These are phyloP conservation scores for Cygnus atratus DNA, from an alignment of 2,113 vertebrate genomes.

Conservation along the genomic window DNA sequence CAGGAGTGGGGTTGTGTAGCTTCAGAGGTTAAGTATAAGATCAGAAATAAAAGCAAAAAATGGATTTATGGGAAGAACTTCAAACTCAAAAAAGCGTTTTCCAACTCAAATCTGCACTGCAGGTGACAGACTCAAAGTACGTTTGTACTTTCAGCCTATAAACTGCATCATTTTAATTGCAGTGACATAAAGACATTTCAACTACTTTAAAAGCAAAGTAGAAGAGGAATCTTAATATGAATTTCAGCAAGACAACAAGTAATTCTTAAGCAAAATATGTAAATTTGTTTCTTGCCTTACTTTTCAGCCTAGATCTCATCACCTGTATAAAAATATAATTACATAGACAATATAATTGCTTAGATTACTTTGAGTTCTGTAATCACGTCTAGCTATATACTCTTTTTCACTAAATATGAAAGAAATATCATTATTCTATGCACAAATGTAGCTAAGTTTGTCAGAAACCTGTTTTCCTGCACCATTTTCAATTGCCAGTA, in stretches of 20 bases:
- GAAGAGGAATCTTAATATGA: neutral
- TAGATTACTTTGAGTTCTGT: neutral
- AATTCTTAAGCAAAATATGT: neutral
- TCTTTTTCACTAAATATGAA: neutral
- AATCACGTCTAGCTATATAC: neutral
- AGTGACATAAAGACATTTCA: neutral
- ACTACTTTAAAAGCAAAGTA: neutral
- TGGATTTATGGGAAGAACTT: conserved; percentile 9
- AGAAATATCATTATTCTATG: neutral
- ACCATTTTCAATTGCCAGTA: neutral
- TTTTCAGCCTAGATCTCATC: neutral
- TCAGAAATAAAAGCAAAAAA: conserved; percentile 16
- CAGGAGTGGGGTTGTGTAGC: neutral
- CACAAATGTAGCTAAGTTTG: neutral
- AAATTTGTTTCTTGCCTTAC: neutral
- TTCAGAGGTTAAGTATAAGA: conserved; percentile 9
- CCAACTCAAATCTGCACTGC: neutral
- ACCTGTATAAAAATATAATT: neutral
- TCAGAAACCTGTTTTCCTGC: neutral
- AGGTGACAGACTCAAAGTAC: neutral
- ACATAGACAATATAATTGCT: neutral
- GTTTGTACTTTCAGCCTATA: neutral
- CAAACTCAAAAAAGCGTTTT: neutral
- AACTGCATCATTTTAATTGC: neutral
- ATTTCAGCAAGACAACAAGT: neutral